phyloP scores from a whole-genome alignment of 2,888 invertebrate species.

The Cheilosia impressa region DNA sequence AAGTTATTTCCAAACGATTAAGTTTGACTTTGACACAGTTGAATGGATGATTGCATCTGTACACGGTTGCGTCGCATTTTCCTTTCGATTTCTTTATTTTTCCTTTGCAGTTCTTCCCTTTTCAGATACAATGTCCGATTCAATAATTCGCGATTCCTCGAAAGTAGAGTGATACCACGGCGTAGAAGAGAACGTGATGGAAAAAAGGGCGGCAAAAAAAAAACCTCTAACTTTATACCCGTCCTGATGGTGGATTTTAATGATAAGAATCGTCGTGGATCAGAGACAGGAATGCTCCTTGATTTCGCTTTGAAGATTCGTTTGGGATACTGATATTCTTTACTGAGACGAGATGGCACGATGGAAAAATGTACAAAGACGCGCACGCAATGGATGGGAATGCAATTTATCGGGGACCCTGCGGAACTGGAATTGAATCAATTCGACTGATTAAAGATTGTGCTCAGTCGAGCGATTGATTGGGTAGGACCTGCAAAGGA shows the following conservation, averaged over 20 bases:
- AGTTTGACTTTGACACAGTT: conserved; percentile 76
- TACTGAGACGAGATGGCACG: neutral
- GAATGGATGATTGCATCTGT: conserved; percentile 70
- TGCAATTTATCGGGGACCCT: conserved; percentile 58
- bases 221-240: conserved; percentile 24
- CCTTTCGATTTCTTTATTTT: conserved; percentile 23
- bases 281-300: conserved; percentile 27
- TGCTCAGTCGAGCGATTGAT: conserved; percentile 68
- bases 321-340: conserved; percentile 53
- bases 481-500: conserved; percentile 41
- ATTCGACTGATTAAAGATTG: conserved; percentile 70
- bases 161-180: conserved; percentile 34
- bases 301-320: conserved; percentile 47
- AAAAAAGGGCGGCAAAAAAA: neutral
- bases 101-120: neutral
- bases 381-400: conserved; percentile 48
- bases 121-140: conserved; percentile 67
- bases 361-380: conserved; percentile 5
- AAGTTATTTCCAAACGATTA: conserved; percentile 78
- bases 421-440: conserved; percentile 67
- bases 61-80: conserved; percentile 36
- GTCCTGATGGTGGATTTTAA: conserved; percentile 56
- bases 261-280: conserved; percentile 41
- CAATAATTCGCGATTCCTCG: conserved; percentile 59
- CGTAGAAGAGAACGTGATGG: conserved; percentile 51